These are phyloP conservation scores for Sebastes iracundus DNA, from an alignment of 2,797 vertebrate species.

Conservation along the genomic window DNA sequence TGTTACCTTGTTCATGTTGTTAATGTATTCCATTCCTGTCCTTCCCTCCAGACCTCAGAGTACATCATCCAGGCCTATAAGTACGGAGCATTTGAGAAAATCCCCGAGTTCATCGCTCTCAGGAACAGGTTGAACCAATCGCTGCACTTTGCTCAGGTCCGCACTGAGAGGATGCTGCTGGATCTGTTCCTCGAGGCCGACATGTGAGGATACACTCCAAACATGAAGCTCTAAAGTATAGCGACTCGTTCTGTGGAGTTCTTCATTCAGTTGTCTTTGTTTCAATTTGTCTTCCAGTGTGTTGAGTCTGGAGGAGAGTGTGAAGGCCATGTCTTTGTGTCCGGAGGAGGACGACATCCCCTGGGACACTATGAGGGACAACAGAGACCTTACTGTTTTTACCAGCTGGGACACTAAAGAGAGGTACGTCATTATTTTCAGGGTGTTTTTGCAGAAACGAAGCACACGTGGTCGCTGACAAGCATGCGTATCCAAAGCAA, in stretches of 20 bases:
- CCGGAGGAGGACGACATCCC: constrained; percentile 98
- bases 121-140: constrained; percentile 96
- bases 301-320: constrained; percentile 92
- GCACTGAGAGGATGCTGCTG: constrained; percentile 94
- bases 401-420: constrained; percentile 95
- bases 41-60: constrained; percentile 92
- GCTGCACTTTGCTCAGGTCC: constrained; percentile 97
- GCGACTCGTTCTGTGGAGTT: fast-evolving
- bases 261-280: background rate
- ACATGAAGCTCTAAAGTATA: fast-evolving
- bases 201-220: constrained; percentile 83
- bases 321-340: constrained; percentile 94
- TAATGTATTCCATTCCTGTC: too few species aligned
- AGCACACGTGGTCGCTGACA: fast-evolving
- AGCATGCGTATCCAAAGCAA: background rate
- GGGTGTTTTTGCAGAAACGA: background rate
- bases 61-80: constrained; percentile 99
- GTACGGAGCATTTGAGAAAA: constrained; percentile 98
- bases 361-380: constrained; percentile 93
- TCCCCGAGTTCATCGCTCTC: constrained; percentile 98
- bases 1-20: background rate
- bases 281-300: constrained; percentile 42
- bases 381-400: constrained; percentile 95
- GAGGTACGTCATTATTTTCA: constrained; percentile 71
- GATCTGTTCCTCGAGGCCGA: constrained; percentile 97